A percentile compares a stretch with the other conserved stretches of the same genome.
These are phyloP conservation scores for Arizona elegans DNA, from an alignment of 2,113 vertebrate genomes.

Conservation along the genomic window DNA sequence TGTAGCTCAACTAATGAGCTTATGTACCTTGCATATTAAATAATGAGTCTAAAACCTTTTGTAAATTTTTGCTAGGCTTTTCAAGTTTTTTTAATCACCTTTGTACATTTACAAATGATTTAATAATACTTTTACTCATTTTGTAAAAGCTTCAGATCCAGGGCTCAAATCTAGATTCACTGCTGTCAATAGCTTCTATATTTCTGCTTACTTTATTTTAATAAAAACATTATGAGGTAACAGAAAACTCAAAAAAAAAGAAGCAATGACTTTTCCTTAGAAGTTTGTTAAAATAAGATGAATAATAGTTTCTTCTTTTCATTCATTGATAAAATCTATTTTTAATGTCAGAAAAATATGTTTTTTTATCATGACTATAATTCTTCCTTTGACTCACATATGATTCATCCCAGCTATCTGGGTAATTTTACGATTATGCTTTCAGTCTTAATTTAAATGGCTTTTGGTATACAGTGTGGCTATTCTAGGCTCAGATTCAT, in stretches of 20 bases:
- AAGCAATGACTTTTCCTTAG: not conserved
- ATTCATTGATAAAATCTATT: not conserved
- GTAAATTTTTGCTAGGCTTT: slow-evolving; percentile 11
- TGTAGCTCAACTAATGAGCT: slow-evolving; percentile 55
- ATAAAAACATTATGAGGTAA: not conserved
- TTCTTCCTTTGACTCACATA: not conserved
- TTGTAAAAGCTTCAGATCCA: not conserved
- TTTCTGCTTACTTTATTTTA: not conserved
- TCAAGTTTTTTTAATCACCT: not conserved
- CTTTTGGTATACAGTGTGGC: not conserved
- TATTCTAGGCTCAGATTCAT: not conserved
- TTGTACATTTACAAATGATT: not conserved
- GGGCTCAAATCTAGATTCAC: not conserved
- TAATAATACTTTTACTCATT: not conserved
- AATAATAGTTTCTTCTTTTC: not conserved
- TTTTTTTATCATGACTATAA: not conserved
- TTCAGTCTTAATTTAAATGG: not conserved
- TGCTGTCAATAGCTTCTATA: not conserved
- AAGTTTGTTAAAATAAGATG: not conserved
- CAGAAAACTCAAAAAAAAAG: not conserved
- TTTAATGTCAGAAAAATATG: not conserved
- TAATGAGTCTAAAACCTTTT: slow-evolving; percentile 18
- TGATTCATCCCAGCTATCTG: not conserved
- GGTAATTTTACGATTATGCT: not conserved
- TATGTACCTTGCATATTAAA: slow-evolving; percentile 45